These are phyloP conservation scores for Megaceryle alcyon DNA, from an alignment of 2,797 vertebrate genomes.

Conservation along the genomic window DNA sequence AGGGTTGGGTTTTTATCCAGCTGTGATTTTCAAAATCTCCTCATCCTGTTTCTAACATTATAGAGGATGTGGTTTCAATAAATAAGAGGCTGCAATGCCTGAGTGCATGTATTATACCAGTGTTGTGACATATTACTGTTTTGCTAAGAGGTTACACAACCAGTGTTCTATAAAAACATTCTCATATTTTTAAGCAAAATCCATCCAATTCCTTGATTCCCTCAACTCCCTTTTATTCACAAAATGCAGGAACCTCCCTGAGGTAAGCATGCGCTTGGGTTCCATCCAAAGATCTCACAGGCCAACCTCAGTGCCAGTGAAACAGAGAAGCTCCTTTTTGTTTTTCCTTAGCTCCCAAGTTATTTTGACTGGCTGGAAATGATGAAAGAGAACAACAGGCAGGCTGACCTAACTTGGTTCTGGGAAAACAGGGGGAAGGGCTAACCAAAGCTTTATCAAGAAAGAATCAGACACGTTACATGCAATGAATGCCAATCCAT, in stretches of 20 bases:
- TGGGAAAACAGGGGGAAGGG: neutral
- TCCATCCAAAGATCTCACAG: neutral
- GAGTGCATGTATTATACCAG: rapidly evolving
- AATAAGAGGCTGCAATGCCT: neutral
- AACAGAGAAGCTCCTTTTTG: neutral
- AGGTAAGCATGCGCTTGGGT: neutral
- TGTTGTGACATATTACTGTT: neutral
- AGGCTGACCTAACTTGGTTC: neutral
- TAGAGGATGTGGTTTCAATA: neutral
- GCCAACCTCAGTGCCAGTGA: neutral
- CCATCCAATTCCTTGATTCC: neutral
- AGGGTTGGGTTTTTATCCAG: neutral
- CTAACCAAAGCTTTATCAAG: neutral
- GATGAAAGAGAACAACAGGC: neutral
- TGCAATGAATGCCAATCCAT: neutral
- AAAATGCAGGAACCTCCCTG: neutral
- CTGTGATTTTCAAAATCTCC: neutral
- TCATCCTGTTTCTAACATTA: neutral
- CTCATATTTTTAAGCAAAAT: neutral
- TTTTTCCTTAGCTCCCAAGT: neutral
- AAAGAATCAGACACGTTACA: neutral
- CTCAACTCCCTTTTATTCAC: neutral
- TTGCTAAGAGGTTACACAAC: neutral
- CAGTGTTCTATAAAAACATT: neutral
- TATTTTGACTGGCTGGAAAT: neutral